These are phyloP conservation scores for Agonopterix heracliana DNA, from an alignment of 2,888 invertebrate genomes.

Conservation along the genomic window DNA sequence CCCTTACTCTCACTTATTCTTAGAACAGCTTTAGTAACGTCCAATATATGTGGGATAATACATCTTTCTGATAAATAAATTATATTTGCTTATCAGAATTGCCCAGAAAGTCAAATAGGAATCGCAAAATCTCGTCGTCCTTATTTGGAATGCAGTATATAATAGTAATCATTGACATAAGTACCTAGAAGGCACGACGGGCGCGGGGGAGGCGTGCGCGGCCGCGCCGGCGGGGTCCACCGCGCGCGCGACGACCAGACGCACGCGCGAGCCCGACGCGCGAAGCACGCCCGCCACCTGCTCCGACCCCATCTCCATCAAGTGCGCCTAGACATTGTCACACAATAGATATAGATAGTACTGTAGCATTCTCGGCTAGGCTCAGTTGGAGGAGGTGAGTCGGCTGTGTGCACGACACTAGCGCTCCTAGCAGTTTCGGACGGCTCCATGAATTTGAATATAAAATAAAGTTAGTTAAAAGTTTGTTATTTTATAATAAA, in stretches of 20 bases:
- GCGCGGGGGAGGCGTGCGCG: conserved; percentile 63
- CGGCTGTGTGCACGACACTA: not conserved
- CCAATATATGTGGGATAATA: too few species aligned
- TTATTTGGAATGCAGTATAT: too few species aligned
- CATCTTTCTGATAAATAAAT: too few species aligned
- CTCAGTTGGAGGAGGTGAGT: conserved; percentile 1
- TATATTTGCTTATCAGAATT: too few species aligned
- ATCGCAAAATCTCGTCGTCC: too few species aligned
- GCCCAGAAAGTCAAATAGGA: too few species aligned
- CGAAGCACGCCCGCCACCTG: conserved; percentile 96
- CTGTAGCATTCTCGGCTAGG: too few species aligned
- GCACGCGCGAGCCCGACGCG: conserved; percentile 96
- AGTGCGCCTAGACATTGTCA: conserved; percentile 45
- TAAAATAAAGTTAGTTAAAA: not conserved
- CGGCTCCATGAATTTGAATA: not conserved
- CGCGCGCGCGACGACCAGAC: conserved; percentile 94
- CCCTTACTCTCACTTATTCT: too few species aligned
- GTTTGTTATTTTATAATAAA: too few species aligned
- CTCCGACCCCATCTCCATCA: conserved; percentile 99
- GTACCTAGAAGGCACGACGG: conserved; percentile 79
- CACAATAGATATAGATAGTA: not conserved
- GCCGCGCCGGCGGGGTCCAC: conserved; percentile 84
- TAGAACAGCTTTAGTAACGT: too few species aligned
- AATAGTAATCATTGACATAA: too few species aligned
- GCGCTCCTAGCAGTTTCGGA: too few species aligned